Evolutionary conservation across 2,888 invertebrate species (phyloP).

Genomic region (Epirrhoe alternata): DNA sequence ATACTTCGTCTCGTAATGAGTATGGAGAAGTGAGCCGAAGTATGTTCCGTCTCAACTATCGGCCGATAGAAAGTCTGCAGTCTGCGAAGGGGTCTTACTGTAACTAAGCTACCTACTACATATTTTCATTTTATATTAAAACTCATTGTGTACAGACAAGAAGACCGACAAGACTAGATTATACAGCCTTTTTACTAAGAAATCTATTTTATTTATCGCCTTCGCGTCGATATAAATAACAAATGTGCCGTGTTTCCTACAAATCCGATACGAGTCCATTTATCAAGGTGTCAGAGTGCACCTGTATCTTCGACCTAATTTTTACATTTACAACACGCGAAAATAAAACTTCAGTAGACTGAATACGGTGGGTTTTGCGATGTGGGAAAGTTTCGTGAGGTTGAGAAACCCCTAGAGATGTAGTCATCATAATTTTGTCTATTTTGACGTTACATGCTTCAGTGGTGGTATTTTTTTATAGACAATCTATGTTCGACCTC

Average conservation of each 20-base stretch:
- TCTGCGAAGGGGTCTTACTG: too few species aligned
- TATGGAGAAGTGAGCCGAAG: too few species aligned
- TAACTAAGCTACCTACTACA: too few species aligned
- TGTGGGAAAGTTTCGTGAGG: constrained; percentile 45
- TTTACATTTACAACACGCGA: constrained; percentile 40
- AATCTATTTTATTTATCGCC: constrained; percentile 29
- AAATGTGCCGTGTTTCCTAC: constrained; percentile 47
- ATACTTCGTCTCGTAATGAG: too few species aligned
- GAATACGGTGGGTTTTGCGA: constrained; percentile 42
- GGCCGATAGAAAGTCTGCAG: too few species aligned
- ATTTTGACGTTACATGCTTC: constrained; percentile 52
- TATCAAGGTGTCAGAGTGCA: constrained; percentile 65
- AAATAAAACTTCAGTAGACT: constrained; percentile 35
- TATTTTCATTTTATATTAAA: too few species aligned
- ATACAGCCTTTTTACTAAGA: too few species aligned
- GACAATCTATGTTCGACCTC: too few species aligned
- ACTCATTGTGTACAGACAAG: too few species aligned
- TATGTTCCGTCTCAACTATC: too few species aligned
- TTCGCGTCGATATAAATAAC: constrained; percentile 56
- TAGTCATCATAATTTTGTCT: constrained; percentile 64
- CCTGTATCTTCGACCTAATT: constrained; percentile 65
- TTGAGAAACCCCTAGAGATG: constrained; percentile 56
- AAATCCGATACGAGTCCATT: constrained; percentile 57
- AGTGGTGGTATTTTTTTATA: not conserved
- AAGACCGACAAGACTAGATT: too few species aligned